Evolutionary conservation across 2,797 vertebrate species (phyloP), one percentile per base, ranked within the genome.

Genomic region (Diceros bicornis): DNA sequence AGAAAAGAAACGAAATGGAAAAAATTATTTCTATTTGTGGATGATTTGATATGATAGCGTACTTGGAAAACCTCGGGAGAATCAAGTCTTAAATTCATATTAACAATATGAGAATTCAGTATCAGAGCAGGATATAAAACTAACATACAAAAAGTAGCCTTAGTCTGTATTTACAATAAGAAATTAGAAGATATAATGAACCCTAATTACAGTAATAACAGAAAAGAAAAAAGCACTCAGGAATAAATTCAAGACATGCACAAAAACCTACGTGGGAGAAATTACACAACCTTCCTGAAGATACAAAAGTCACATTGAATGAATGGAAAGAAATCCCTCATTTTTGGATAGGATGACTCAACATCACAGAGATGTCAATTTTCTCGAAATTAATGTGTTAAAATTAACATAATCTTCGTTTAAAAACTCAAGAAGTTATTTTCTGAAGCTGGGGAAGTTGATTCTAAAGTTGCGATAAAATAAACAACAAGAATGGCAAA

Each of bases 401-500:
- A 89, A 74, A 12, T 57, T 57, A 89, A 68, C 69, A 83, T 47
- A 2, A 29, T 75, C 59, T 83, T 64, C 52, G n/a, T 86, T 90
- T 64, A 23, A 50, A 88, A 96, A 57, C 13, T 13, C 34, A 87
- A 25, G 4, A 9, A 34, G 57, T 23, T 55, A 71, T 41, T 83
- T 83, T 83, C 27, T 93, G 18, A 92, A 20, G 14, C n/a, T 91
- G 69, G 59, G 20, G 32, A 83, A 69, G 41, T 52, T 89, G 41
- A 84, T 77, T 78, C 86, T 29, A 21, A 84, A 71, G 69, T 71
- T 68, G 57, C 68, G 25, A 59, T 47, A 84, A 90, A 90, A 89
- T 68, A 77, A 74, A 61, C 29, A 71, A 25, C 13, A 71, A 82
- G 61, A 61, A 17, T 23, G 64, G 62, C 25, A 79, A 9, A 61